Base-by-base conservation (phyloP, 2,797 vertebrate genomes). In the Cottoperca gobio region DNA sequence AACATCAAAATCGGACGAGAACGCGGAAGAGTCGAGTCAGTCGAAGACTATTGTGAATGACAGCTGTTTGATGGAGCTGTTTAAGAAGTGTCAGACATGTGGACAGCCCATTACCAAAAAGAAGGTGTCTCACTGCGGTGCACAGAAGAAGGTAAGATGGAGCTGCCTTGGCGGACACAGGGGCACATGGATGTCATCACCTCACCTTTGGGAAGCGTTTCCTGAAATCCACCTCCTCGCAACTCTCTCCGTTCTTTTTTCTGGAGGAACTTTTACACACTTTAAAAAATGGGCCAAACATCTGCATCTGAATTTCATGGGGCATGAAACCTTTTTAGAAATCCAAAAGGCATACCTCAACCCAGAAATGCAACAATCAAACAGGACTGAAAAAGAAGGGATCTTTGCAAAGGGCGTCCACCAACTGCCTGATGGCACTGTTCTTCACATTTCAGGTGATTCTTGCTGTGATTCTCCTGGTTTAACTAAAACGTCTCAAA, bases 11-110 rank as follows among this genome's bases (percentile, higher is more conserved):
- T 53, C 31, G 14, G 45, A 52, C 1, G n/a, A 40, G 19, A 52
- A 31, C 14, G 24, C 37, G 21, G 58, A 73, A 21, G 42, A 49
- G 42, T 28, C 2, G 43, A 57, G 19, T 55, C 62, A 35, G n/a
- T 67, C 63, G 35, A 73, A 52, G 52, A 73, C 70, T 52, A 73
- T 73, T 52, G 76, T 79, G 52, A 73, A 68, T 12, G 69, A 73
- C 64, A 63, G 45, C n/a, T 73, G 77, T 49, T 73, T 79, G 52
- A 79, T 79, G 77, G 77, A 79, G 23, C 64, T 79, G 37, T 73
- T 79, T 5, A 43, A 69, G 59, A 78, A 55, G 58, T 69, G 77
- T 63, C 64, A 69, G 50, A 73, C 39, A 4, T 73, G 76, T 68
- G 64, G 76, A 16, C 70, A 68, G 58, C 28, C 57, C 21, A 63